A percentile compares a stretch with the other conserved stretches of the same genome.
phyloP scores from a whole-genome alignment of 2,113 vertebrate species.

The Spheniscus mendiculus region DNA sequence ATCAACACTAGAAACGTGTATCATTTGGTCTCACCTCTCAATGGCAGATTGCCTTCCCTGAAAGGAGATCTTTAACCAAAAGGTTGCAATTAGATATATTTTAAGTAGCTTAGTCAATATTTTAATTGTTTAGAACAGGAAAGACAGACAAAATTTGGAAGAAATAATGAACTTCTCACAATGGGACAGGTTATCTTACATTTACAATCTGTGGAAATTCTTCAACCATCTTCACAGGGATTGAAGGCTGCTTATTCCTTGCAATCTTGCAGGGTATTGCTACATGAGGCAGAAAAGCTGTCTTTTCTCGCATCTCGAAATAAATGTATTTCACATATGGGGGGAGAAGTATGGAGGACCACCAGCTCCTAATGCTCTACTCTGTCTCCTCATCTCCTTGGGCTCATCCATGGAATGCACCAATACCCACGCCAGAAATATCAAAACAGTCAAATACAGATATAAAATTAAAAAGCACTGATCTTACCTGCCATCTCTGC shows the following conservation, averaged over 20 bases:
- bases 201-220: neutral
- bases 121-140: neutral
- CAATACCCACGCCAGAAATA: neutral
- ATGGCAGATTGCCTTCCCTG: neutral
- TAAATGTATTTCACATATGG: neutral
- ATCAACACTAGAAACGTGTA: neutral
- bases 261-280: neutral
- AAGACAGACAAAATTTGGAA: neutral
- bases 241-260: neutral
- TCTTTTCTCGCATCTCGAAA: neutral
- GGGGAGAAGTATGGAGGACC: neutral
- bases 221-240: neutral
- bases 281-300: neutral
- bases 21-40: neutral
- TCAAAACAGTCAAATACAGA: neutral
- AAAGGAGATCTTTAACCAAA: neutral
- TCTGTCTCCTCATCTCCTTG: neutral
- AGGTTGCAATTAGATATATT: neutral
- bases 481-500: constrained; percentile 49
- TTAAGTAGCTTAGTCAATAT: neutral
- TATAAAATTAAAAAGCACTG: neutral
- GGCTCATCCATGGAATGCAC: neutral
- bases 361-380: neutral
- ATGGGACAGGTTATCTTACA: neutral
- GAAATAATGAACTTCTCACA: neutral